Evolutionary conservation across 2,888 invertebrate genomes (phyloP).

Genomic region (Caenorhabditis sp.): DNA sequence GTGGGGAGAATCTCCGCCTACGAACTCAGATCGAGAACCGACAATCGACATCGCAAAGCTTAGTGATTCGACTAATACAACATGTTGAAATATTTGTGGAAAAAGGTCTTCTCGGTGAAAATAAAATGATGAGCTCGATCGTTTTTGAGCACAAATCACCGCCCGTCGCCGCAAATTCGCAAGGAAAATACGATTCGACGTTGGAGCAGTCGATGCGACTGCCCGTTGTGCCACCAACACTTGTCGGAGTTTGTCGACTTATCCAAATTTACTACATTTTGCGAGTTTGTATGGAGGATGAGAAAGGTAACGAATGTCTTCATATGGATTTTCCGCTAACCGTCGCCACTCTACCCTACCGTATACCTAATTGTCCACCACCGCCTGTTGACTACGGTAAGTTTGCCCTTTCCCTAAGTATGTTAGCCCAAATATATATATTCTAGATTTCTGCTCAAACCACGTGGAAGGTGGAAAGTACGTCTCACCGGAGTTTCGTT

Average conservation of each 20-base stretch:
- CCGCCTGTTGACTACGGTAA: conserved; percentile 67
- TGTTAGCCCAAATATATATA: neutral
- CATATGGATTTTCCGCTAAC: conserved; percentile 81
- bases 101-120: conserved; percentile 79
- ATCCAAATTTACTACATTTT: conserved; percentile 80
- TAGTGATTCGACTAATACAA: conserved; percentile 66
- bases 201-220: conserved; percentile 78
- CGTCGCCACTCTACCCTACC: conserved; percentile 79
- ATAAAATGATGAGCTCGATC: conserved; percentile 78
- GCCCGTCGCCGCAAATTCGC: conserved; percentile 59
- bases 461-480: conserved; percentile 83
- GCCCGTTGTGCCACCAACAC: conserved; percentile 81
- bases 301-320: conserved; percentile 79
- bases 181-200: conserved; percentile 75
- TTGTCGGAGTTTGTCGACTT: conserved; percentile 79
- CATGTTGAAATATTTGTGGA: conserved; percentile 82
- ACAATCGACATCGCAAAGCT: conserved; percentile 46
- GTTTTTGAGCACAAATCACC: conserved; percentile 78
- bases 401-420: neutral
- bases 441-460: conserved; percentile 78
- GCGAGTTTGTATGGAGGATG: conserved; percentile 79
- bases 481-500: conserved; percentile 81
- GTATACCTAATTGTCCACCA: conserved; percentile 71
- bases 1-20: conserved; percentile 67
- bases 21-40: conserved; percentile 70